These are phyloP conservation scores for Hyposoter dolosus DNA, from an alignment of 2,888 invertebrate species.

Conservation along the genomic window DNA sequence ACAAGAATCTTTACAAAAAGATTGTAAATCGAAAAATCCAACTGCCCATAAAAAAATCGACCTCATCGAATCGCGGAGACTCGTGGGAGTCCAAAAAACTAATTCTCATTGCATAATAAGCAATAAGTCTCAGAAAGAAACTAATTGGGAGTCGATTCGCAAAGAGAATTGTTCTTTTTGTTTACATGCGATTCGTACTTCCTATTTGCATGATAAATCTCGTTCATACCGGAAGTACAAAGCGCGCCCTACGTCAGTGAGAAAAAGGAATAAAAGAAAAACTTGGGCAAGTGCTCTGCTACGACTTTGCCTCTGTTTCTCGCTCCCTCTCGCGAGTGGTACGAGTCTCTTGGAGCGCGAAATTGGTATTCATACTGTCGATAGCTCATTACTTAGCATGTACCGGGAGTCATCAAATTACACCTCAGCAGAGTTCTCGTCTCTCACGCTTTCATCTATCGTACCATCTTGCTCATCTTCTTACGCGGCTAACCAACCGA, in stretches of 20 bases:
- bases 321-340: slow-evolving; percentile 1
- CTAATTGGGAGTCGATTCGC: background rate
- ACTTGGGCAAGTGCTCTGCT: slow-evolving; percentile 3
- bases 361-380: slow-evolving; percentile 80
- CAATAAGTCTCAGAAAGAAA: background rate
- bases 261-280: slow-evolving; percentile 11
- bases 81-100: background rate
- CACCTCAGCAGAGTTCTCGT: slow-evolving; percentile 74
- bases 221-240: slow-evolving; percentile 42
- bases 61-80: background rate
- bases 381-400: slow-evolving; percentile 80
- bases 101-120: background rate
- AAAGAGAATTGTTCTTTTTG: background rate
- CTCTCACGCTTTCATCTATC: slow-evolving; percentile 77
- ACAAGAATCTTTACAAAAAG: background rate
- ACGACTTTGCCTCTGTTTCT: background rate
- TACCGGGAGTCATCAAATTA: slow-evolving; percentile 76
- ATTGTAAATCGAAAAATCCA: background rate
- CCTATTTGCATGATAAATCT: slow-evolving; percentile 40
- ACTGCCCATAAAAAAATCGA: background rate
- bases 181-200: background rate
- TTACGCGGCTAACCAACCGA: slow-evolving; percentile 3
- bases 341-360: slow-evolving; percentile 60
- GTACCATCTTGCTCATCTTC: slow-evolving; percentile 37
- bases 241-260: slow-evolving; percentile 21